Evolutionary conservation across 2,888 invertebrate genomes (phyloP).

Genomic region (Caenorhabditis auriculariae): DNA sequence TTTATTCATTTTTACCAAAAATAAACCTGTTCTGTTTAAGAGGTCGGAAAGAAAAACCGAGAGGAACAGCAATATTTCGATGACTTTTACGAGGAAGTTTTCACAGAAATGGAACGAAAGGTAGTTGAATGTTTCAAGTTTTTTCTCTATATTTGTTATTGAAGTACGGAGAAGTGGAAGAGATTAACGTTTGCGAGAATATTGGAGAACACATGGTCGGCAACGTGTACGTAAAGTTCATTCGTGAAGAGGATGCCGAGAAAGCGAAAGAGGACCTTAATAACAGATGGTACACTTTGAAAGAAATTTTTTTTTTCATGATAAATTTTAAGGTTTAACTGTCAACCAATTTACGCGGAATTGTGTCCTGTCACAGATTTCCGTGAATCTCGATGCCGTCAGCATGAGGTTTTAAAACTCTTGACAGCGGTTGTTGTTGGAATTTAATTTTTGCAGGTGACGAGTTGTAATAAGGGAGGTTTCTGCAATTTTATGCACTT

Average conservation of each 20-base stretch:
- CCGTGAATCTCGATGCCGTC: constrained; percentile 96
- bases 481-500: constrained; percentile 99
- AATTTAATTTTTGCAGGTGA: too few relatives aligned
- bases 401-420: constrained; percentile 97
- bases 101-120: constrained; percentile 96
- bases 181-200: constrained; percentile 99
- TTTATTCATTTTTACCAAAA: neutral
- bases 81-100: constrained; percentile 98
- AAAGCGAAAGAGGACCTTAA: constrained; percentile 94
- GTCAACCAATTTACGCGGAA: constrained; percentile 95
- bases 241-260: constrained; percentile 93
- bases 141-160: neutral
- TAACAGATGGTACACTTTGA: constrained; percentile 45
- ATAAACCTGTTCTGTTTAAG: constrained; percentile 14
- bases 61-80: constrained; percentile 99
- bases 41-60: constrained; percentile 54
- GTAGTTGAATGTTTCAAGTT: constrained; percentile 1
- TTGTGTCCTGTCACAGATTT: constrained; percentile 98
- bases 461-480: constrained; percentile 86
- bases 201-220: constrained; percentile 79
- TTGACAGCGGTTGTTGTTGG: too few relatives aligned
- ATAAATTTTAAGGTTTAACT: constrained; percentile 73
- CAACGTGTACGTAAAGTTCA: constrained; percentile 96
- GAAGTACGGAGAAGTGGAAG: constrained; percentile 94
- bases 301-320: neutral